Evolutionary conservation across 2,888 invertebrate species (phyloP).

Genomic region (Phasia obesa): DNA sequence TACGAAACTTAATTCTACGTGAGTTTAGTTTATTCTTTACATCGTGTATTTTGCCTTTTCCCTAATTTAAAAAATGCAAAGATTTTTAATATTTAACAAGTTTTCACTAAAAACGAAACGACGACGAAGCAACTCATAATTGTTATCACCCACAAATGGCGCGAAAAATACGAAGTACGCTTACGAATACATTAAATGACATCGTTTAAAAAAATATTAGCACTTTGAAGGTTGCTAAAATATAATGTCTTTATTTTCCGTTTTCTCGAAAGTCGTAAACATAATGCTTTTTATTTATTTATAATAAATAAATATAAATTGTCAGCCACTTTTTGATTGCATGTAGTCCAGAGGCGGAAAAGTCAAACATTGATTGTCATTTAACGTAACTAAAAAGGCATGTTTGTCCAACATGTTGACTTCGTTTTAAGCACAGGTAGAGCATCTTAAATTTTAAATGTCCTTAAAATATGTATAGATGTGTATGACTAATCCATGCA

Average conservation of each 20-base stretch:
- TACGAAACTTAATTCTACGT: no score
- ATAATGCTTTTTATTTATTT: no score
- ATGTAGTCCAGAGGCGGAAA: conserved; percentile 47
- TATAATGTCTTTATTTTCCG: background rate
- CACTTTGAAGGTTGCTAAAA: background rate
- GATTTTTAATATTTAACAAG: no score
- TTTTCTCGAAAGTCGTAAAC: background rate
- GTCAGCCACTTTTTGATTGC: conserved; percentile 53
- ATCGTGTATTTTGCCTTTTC: no score
- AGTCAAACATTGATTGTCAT: conserved; percentile 45
- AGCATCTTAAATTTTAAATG: conserved; percentile 8
- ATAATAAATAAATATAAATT: conserved; percentile 1
- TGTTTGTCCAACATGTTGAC: conserved; percentile 61
- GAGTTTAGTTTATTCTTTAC: no score
- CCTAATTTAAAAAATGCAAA: no score
- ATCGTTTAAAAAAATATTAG: background rate
- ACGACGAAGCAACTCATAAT: no score
- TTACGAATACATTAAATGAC: no score
- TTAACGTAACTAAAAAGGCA: conserved; percentile 26
- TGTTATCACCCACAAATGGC: no score
- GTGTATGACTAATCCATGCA: background rate
- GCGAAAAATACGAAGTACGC: no score
- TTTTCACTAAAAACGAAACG: no score
- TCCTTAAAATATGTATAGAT: conserved; percentile 1
- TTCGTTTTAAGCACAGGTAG: conserved; percentile 55